A percentile compares a stretch with the other conserved stretches of the same genome.
phyloP scores from a whole-genome alignment of 2,797 vertebrate species.

The Malurus splendens region DNA sequence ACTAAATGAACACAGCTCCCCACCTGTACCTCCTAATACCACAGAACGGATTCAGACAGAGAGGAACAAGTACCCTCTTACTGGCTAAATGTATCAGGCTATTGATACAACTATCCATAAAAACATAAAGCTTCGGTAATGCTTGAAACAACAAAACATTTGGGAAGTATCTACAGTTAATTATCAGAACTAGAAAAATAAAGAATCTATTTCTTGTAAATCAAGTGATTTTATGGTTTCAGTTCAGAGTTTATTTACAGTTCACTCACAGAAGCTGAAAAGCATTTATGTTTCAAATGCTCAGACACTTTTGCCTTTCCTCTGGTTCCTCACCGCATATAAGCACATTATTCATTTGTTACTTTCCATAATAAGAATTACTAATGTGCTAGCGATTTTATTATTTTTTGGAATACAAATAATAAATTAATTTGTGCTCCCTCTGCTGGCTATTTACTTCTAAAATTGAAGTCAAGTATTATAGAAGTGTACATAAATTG shows the following conservation, averaged over 20 bases:
- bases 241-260: background rate
- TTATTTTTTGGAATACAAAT: background rate
- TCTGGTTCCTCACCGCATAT: background rate
- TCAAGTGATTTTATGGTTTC: background rate
- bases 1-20: background rate
- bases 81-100: background rate
- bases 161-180: background rate
- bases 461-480: background rate
- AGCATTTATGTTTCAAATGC: background rate
- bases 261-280: background rate
- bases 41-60: background rate
- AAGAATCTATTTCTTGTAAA: background rate
- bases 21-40: background rate
- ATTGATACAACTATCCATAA: background rate
- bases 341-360: background rate
- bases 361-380: background rate
- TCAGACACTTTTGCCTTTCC: background rate
- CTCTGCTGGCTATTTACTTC: constrained; percentile 37
- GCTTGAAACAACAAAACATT: background rate
- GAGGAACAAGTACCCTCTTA: background rate
- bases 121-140: background rate
- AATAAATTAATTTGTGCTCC: constrained; percentile 29
- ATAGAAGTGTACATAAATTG: background rate
- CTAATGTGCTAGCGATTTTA: background rate
- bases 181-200: background rate